These are phyloP conservation scores for Catostylus mosaicus DNA, from an alignment of 30 jellyfish, hydroid and myxozoan species.

Conservation along the genomic window DNA sequence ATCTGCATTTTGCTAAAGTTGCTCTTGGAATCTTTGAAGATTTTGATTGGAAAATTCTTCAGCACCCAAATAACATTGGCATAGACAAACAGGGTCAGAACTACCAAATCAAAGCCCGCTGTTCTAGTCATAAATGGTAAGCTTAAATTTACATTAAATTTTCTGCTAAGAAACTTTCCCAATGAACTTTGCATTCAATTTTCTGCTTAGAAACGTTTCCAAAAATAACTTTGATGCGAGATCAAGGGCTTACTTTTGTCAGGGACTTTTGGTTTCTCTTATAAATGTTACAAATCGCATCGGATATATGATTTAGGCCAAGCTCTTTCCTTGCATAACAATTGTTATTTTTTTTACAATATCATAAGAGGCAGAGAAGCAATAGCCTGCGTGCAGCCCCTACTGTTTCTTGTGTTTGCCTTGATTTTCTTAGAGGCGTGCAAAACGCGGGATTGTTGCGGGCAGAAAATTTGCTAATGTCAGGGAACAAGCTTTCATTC, in stretches of 20 bases:
- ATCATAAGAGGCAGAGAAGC: not conserved
- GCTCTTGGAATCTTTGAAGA: constrained; percentile 76
- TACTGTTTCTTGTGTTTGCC: too few species aligned
- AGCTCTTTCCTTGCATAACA: not conserved
- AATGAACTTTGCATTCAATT: not conserved
- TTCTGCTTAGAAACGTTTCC: too few species aligned
- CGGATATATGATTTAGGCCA: not conserved
- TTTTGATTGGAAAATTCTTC: constrained; percentile 53
- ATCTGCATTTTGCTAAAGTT: constrained; percentile 48
- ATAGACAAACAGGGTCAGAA: not conserved
- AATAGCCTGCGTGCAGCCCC: not conserved
- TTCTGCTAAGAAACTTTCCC: not conserved
- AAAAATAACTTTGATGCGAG: too few species aligned
- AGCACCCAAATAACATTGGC: constrained; percentile 35
- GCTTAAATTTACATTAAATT: not conserved
- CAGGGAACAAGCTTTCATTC: too few species aligned
- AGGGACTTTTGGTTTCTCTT: not conserved
- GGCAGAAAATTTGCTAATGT: too few species aligned
- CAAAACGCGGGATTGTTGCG: too few species aligned
- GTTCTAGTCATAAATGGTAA: constrained; percentile 36
- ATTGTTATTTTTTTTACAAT: not conserved
- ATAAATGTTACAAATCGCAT: too few species aligned
- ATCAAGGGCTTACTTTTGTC: too few species aligned
- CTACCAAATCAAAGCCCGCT: constrained; percentile 31
- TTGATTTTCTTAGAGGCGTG: too few species aligned